phyloP scores from a whole-genome alignment of 2,888 invertebrate species.

The Tupiocoris notatus region DNA sequence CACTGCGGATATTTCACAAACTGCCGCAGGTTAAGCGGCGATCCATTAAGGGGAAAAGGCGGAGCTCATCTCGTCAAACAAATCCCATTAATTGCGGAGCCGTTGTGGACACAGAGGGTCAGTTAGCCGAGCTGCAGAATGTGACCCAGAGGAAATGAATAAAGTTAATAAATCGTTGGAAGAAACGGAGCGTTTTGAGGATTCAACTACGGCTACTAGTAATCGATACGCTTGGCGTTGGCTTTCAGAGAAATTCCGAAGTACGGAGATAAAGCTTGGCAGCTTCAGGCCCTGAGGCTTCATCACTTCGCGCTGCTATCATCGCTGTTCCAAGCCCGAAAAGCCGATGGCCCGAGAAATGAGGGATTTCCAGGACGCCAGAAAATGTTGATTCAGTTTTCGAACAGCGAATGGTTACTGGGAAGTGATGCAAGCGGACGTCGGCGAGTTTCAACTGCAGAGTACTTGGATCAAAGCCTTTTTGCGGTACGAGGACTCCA shows the following conservation, averaged over 20 bases:
- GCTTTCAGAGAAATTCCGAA: neutral
- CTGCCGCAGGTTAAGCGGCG: neutral
- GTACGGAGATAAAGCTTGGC: no score
- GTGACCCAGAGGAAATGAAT: neutral
- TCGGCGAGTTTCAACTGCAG: no score
- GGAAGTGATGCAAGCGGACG: no score
- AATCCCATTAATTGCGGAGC: neutral
- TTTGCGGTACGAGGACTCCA: no score
- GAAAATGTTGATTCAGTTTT: no score
- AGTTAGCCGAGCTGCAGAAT: neutral
- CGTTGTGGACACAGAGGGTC: neutral
- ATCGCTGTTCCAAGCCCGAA: neutral
- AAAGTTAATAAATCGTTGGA: neutral
- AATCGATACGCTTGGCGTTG: neutral
- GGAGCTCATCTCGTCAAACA: neutral
- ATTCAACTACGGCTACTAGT: neutral
- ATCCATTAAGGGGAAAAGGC: neutral
- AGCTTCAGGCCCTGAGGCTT: no score
- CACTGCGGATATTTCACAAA: neutral
- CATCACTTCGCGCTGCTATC: neutral
- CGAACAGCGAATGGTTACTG: no score
- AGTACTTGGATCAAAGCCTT: no score
- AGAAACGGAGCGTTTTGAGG: no score
- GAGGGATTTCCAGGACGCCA: no score
- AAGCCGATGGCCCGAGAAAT: neutral